Percentiles rank a stretch among this genome's conserved stretches.
Conservation (phyloP, 2,888 invertebrate genomes). For the Drepanosiphum platanoidis region DNA sequence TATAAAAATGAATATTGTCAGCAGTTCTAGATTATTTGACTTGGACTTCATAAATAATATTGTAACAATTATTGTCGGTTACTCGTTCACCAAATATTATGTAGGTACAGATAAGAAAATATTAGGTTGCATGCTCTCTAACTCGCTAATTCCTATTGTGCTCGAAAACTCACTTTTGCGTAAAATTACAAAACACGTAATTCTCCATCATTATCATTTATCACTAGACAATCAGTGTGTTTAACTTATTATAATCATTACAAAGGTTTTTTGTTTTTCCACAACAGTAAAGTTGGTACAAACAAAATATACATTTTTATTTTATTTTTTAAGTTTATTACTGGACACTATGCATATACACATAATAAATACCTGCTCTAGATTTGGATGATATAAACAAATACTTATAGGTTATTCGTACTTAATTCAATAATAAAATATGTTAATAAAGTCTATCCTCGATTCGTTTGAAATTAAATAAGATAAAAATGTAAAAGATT, state of each 20-base stretch:
- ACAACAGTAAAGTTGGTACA: too few relatives aligned
- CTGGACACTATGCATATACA: too few relatives aligned
- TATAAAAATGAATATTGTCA: too few relatives aligned
- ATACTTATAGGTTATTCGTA: not conserved
- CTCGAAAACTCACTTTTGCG: conserved; percentile 6
- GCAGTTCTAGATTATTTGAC: too few relatives aligned
- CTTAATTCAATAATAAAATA: too few relatives aligned
- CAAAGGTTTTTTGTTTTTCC: not conserved
- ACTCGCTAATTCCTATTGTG: not conserved
- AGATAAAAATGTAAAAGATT: not conserved
- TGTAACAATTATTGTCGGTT: too few relatives aligned
- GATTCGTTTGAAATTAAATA: not conserved
- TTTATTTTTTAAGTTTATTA: not conserved
- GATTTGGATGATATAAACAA: not conserved
- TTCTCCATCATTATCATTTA: conserved; percentile 15
- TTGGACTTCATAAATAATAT: too few relatives aligned
- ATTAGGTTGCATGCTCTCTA: conserved; percentile 24
- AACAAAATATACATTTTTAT: too few relatives aligned
- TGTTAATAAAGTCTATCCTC: not conserved
- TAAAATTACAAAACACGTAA: conserved; percentile 28
- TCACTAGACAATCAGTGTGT: conserved; percentile 17
- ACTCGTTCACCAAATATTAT: not conserved
- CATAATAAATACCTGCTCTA: not conserved
- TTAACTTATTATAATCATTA: not conserved
- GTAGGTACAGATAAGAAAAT: not conserved